Conservation (phyloP, 2,797 vertebrate genomes). For the Pteronotus mesoamericanus region DNA sequence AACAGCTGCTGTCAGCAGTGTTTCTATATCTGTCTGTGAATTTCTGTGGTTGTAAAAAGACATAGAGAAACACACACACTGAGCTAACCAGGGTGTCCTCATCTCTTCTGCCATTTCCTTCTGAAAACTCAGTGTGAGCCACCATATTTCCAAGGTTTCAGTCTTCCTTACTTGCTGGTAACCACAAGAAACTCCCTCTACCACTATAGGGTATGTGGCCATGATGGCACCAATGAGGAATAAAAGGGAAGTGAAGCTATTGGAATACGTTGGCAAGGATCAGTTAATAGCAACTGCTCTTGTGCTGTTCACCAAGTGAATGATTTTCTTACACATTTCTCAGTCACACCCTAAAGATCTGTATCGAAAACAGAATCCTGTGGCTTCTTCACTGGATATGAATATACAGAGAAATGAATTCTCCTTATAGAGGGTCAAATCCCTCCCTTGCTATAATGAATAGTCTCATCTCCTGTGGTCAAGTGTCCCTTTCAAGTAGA, state of each 20-base stretch:
- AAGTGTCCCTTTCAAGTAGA: not conserved
- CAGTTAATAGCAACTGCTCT: not conserved
- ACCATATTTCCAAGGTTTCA: not conserved
- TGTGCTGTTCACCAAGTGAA: not conserved
- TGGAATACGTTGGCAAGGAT: not conserved
- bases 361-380: not conserved
- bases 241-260: not conserved
- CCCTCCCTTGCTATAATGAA: not conserved
- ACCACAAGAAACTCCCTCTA: not conserved
- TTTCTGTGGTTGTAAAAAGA: not conserved
- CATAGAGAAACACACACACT: not conserved
- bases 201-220: fast-evolving
- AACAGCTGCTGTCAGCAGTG: not conserved
- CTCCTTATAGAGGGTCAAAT: not conserved
- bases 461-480: not conserved
- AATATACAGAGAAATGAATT: not conserved
- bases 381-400: not conserved
- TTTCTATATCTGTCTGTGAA: not conserved
- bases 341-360: not conserved
- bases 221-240: not conserved
- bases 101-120: not conserved
- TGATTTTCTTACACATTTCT: not conserved
- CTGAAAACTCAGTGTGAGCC: not conserved
- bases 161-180: not conserved
- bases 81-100: not conserved